Evolutionary conservation across 2,888 invertebrate genomes (phyloP).

Genomic region (Strigamia maritima): DNA sequence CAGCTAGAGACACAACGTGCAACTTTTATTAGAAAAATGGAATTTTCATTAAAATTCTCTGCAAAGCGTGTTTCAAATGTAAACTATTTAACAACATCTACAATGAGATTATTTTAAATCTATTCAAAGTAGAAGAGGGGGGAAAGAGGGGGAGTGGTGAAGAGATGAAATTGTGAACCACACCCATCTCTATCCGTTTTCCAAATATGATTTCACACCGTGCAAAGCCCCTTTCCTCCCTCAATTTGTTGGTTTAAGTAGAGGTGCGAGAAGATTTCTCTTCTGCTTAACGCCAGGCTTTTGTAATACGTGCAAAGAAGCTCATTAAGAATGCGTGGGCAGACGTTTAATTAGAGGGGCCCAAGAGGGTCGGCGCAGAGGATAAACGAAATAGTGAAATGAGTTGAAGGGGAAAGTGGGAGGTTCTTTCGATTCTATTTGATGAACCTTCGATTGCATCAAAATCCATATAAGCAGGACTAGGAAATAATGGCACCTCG

Average conservation of each 20-base stretch:
- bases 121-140: neutral
- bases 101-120: neutral
- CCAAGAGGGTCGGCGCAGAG: neutral
- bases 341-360: constrained; percentile 1
- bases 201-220: constrained; percentile 13
- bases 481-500: constrained; percentile 15
- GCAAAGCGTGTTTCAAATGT: neutral
- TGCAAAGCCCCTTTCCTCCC: constrained; percentile 9
- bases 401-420: neutral
- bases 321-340: constrained; percentile 23
- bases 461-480: constrained; percentile 16
- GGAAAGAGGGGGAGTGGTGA: neutral
- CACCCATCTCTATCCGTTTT: constrained; percentile 15
- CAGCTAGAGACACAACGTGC: neutral
- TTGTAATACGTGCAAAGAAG: constrained; percentile 27
- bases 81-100: neutral
- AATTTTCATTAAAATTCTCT: neutral
- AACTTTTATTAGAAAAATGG: neutral
- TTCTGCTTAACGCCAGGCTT: constrained; percentile 13
- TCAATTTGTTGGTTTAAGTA: constrained; percentile 25
- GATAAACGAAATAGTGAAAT: neutral
- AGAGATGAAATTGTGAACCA: neutral
- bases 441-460: constrained; percentile 27
- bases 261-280: neutral
- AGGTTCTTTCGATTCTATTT: neutral